Percentiles rank a stretch among this genome's conserved stretches.
phyloP scores from a whole-genome alignment of 2,797 vertebrate species.

The Hydrophis major region DNA sequence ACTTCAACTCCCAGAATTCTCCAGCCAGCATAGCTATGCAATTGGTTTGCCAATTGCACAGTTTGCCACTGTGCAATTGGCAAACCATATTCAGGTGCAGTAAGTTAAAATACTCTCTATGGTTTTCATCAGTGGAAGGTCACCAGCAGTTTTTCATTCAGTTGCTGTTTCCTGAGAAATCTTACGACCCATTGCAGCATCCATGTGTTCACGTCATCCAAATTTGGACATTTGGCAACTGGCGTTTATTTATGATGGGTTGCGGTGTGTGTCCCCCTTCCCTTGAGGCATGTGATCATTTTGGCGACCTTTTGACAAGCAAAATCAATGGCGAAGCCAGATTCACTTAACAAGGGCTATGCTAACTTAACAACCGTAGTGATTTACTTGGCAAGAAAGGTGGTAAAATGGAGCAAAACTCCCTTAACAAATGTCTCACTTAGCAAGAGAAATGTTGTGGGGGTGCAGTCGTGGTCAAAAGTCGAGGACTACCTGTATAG shows the following conservation, averaged over 20 bases:
- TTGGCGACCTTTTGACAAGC: neutral
- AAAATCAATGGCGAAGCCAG: neutral
- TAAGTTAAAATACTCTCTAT: too few relatives aligned
- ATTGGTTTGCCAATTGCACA: too few relatives aligned
- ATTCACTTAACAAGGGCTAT: neutral
- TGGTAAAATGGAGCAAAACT: neutral
- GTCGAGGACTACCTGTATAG: neutral
- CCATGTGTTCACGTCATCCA: neutral
- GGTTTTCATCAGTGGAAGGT: too few relatives aligned
- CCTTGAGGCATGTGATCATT: neutral
- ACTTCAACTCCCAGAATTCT: too few relatives aligned
- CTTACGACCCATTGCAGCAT: neutral
- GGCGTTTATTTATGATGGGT: neutral
- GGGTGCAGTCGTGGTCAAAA: neutral
- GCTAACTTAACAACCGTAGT: neutral
- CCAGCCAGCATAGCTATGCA: too few relatives aligned
- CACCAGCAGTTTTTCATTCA: too few relatives aligned
- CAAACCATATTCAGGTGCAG: too few relatives aligned
- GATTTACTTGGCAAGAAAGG: neutral
- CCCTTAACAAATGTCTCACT: neutral
- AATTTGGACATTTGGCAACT: neutral
- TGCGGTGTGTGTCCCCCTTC: neutral
- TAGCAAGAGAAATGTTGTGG: neutral
- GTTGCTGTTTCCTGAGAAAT: too few relatives aligned
- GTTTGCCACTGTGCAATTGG: too few relatives aligned